Evolutionary conservation across 2,797 vertebrate genomes (phyloP), one percentile per base, ranked within the genome.

Genomic region (Falco rusticolus): DNA sequence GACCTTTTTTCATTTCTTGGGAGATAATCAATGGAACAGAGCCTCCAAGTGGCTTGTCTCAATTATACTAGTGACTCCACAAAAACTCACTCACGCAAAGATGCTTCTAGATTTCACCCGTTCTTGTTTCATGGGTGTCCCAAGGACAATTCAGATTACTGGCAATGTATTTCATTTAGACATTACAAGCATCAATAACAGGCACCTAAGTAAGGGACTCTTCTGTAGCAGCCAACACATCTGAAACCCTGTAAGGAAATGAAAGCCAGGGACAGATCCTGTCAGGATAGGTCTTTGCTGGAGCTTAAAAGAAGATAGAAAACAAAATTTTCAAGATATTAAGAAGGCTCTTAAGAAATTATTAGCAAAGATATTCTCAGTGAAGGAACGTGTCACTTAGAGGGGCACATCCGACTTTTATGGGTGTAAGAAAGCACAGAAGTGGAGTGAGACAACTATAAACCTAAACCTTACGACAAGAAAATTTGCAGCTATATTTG

Each of bases 191-290:
- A 93, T 37, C 56, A 69, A 5, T 24, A 75, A 84, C 9, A 57
- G 13, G 18, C 33, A 75, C 17, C 25, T 39, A 61, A 63, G 22
- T 50, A 63, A 26, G 6, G 20, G 19, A 63, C 39, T 57, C 47
- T 83, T 71, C 39, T 14, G n/a, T 34, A 60, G 65, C 39, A 65
- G 59, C 11, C 21, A 70, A 29, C 0, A 1, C 0, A 0, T 39
- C 56, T 57, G 28, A 88, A 78, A 72, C 8, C 3, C 22, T 24
- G n/a, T 5, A 50, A 6, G 26, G 34, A 72, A 66, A 28, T 29
- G 34, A 88, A 78, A 71, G 47, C 8, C 60, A 72, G 41, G 12
- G 17, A 68, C 10, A 50, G 61, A 63, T 48, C 14, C 34, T 26
- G 7, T n/a, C 50, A 51, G 41, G 25, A 31, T 1, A 68, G 43